Percentiles rank a stretch among this genome's conserved stretches.
phyloP scores from a whole-genome alignment of 2,113 vertebrate genomes.

The Coptodon bakossiorum region DNA sequence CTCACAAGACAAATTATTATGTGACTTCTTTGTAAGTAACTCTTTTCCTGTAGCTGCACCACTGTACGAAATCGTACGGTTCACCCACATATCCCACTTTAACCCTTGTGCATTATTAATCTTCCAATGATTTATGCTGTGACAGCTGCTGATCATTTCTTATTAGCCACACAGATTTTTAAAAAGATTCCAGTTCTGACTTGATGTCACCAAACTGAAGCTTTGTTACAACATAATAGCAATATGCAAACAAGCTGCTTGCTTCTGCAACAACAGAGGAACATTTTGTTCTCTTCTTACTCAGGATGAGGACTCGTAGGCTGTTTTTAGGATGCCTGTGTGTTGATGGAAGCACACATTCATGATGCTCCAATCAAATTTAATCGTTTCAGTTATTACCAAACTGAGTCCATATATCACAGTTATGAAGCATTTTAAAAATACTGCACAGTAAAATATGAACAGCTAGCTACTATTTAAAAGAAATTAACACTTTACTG shows the following conservation, averaged over 20 bases:
- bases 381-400: neutral
- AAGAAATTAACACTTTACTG: neutral
- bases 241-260: neutral
- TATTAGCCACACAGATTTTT: neutral
- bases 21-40: neutral
- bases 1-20: neutral
- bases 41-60: neutral
- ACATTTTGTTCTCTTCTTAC: neutral
- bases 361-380: neutral
- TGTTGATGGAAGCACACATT: neutral
- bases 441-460: neutral
- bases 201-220: neutral
- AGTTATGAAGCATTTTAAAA: neutral
- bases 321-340: neutral
- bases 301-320: neutral
- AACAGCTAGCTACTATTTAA: neutral
- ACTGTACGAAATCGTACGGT: fast-evolving
- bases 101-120: neutral
- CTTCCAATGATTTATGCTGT: neutral
- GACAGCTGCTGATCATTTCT: neutral
- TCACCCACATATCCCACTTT: neutral
- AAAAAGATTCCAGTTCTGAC: neutral
- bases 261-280: neutral
- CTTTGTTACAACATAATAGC: neutral
- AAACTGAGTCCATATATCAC: neutral